Evolutionary conservation across 1,140 invertebrate species (phyloP).

Genomic region (Psilanteris sp.): DNA sequence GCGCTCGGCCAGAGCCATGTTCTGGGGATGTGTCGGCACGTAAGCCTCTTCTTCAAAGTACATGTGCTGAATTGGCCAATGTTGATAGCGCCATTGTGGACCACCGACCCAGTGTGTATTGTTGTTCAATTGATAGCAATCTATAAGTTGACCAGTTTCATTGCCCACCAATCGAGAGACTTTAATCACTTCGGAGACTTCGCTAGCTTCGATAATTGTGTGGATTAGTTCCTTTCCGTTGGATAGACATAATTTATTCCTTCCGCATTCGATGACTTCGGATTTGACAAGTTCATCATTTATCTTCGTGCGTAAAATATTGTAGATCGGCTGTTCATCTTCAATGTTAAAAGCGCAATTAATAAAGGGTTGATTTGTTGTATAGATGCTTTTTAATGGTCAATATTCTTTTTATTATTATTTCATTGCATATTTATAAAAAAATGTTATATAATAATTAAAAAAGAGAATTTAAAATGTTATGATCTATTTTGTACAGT

Average conservation of each 20-base stretch:
- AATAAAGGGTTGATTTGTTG: no score
- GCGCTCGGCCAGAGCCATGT: slow-evolving; percentile 85
- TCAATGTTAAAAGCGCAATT: no score
- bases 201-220: slow-evolving; percentile 57
- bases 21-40: slow-evolving; percentile 82
- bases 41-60: slow-evolving; percentile 82
- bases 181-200: slow-evolving; percentile 43
- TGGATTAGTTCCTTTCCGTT: slow-evolving; percentile 25
- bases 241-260: slow-evolving; percentile 52
- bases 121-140: slow-evolving; percentile 66
- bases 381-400: no score
- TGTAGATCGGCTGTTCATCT: no score
- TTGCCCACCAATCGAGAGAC: slow-evolving; percentile 43
- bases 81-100: slow-evolving; percentile 81
- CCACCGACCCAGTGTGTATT: slow-evolving; percentile 82
- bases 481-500: no score
- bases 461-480: no score
- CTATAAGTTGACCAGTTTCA: slow-evolving; percentile 47
- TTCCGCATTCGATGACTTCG: slow-evolving; percentile 32
- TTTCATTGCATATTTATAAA: no score
- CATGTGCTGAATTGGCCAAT: slow-evolving; percentile 85
- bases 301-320: no score
- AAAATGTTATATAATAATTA: no score
- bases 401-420: no score
- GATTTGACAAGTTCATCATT: no score